A percentile compares a stretch with the other conserved stretches of the same genome.
These are phyloP conservation scores for Drosophila colorata DNA, from an alignment of 2,888 invertebrate species.

Conservation along the genomic window DNA sequence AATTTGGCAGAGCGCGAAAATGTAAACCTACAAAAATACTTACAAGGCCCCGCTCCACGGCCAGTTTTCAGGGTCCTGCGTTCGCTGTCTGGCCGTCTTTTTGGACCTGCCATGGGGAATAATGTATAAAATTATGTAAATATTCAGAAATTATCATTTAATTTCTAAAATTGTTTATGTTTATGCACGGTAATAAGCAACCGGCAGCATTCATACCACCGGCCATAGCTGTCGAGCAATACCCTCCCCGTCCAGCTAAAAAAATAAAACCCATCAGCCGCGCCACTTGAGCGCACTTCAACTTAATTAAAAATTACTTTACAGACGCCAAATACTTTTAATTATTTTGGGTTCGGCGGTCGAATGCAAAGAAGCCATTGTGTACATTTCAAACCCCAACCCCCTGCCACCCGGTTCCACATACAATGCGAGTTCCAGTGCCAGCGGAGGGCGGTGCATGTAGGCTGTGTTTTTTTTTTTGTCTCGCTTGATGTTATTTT, in stretches of 20 bases:
- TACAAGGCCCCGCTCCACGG: not conserved
- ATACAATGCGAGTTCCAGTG: slow-evolving; percentile 13
- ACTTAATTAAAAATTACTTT: slow-evolving; percentile 80
- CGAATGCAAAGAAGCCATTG: slow-evolving; percentile 67
- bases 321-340: slow-evolving; percentile 80
- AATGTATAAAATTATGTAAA: slow-evolving; percentile 79
- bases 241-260: too few species aligned
- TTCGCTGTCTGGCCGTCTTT: slow-evolving; percentile 11
- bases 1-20: slow-evolving; percentile 48
- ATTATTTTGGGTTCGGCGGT: slow-evolving; percentile 79
- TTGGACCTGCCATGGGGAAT: slow-evolving; percentile 47
- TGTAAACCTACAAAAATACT: slow-evolving; percentile 29
- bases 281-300: slow-evolving; percentile 69
- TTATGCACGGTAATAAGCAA: slow-evolving; percentile 76
- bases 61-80: not conserved
- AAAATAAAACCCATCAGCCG: slow-evolving; percentile 34
- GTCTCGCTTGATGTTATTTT: slow-evolving; percentile 45
- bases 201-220: slow-evolving; percentile 37
- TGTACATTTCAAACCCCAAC: slow-evolving; percentile 20
- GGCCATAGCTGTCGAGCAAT: not conserved
- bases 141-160: slow-evolving; percentile 76
- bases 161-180: slow-evolving; percentile 79
- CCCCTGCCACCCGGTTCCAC: not conserved
- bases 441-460: slow-evolving; percentile 18
- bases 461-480: slow-evolving; percentile 9